Evolutionary conservation across 2,113 vertebrate genomes (phyloP).

Genomic region (Nicator chloris): DNA sequence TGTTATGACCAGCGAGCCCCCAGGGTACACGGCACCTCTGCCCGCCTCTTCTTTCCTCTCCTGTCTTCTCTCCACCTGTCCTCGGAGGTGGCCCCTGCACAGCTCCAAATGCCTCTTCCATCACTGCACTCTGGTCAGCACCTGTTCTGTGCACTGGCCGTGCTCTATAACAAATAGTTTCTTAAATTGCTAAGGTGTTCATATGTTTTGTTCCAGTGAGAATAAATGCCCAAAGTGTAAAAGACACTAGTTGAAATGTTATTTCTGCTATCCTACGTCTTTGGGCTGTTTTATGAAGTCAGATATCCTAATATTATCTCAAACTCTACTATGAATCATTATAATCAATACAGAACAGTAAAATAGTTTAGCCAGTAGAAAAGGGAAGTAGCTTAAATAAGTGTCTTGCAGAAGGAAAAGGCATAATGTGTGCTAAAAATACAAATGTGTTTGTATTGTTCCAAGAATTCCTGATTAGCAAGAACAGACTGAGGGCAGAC

Average conservation of each 20-base stretch:
- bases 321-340: not conserved
- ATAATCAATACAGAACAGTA: not conserved
- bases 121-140: not conserved
- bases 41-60: not conserved
- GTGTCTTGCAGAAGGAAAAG: not conserved
- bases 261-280: not conserved
- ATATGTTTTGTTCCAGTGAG: not conserved
- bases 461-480: not conserved
- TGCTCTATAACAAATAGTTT: not conserved
- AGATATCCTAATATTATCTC: not conserved
- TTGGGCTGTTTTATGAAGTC: not conserved
- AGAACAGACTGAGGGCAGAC: not conserved
- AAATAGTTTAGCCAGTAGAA: not conserved
- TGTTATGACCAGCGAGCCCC: not conserved
- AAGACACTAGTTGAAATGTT: not conserved
- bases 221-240: not conserved
- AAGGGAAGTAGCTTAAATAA: not conserved
- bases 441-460: not conserved
- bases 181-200: not conserved
- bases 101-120: not conserved
- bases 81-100: not conserved
- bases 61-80: fast-evolving
- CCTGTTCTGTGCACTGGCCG: fast-evolving
- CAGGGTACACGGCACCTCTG: not conserved
- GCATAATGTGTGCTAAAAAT: not conserved